Conservation (phyloP, 1,140 invertebrate genomes). For the Chironomus striatipennis region DNA sequence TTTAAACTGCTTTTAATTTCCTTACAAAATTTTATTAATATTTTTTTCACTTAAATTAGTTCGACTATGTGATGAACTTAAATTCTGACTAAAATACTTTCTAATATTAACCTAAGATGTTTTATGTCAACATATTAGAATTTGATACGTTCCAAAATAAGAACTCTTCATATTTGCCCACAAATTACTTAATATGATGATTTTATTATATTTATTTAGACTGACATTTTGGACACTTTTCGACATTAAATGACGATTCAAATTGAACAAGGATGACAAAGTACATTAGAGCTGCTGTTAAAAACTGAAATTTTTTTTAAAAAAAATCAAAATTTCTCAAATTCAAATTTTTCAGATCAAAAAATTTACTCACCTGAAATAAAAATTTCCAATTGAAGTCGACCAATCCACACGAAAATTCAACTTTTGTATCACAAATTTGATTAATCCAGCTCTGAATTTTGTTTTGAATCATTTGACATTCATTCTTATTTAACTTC, state of each 20-base stretch:
- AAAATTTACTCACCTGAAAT: neutral
- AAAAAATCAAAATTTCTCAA: neutral
- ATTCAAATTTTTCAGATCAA: neutral
- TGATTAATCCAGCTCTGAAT: neutral
- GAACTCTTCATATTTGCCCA: too few relatives aligned
- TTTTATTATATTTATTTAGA: too few relatives aligned
- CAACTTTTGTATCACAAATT: neutral
- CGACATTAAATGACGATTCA: neutral
- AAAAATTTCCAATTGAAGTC: neutral
- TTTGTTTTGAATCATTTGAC: neutral
- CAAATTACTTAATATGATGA: too few relatives aligned
- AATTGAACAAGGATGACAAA: neutral
- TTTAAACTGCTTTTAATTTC: too few relatives aligned
- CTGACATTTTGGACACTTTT: too few relatives aligned
- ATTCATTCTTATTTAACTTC: neutral
- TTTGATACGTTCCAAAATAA: too few relatives aligned
- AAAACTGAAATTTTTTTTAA: neutral
- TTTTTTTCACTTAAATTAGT: too few relatives aligned
- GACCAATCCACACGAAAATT: neutral
- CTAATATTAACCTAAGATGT: too few relatives aligned
- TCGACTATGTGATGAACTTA: too few relatives aligned
- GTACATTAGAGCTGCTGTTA: neutral
- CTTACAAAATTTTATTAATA: too few relatives aligned
- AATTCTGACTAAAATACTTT: too few relatives aligned
- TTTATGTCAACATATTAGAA: too few relatives aligned